Conservation (phyloP, 2,797 vertebrate species). For the Sarcophilus harrisii region DNA sequence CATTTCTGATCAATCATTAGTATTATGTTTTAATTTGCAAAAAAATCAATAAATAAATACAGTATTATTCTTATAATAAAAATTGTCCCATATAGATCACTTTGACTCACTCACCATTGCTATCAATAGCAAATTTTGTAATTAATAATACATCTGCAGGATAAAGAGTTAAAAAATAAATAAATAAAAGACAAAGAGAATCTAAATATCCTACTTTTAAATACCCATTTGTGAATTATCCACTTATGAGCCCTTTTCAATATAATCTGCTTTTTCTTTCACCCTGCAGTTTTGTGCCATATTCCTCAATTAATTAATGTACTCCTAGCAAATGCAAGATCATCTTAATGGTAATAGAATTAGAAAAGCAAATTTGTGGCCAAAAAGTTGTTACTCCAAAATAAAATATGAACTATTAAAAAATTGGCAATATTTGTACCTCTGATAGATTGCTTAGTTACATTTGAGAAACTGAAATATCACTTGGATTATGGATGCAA, state of each 20-base stretch:
- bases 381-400: not conserved
- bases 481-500: not conserved
- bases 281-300: not conserved
- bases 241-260: not conserved
- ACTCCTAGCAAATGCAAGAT: not conserved
- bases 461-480: not conserved
- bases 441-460: not conserved
- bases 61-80: not conserved
- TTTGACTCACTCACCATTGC: not conserved
- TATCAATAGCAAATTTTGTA: not conserved
- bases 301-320: not conserved
- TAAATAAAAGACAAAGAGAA: not conserved
- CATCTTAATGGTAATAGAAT: conserved; percentile 17
- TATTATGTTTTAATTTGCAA: not conserved
- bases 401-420: not conserved
- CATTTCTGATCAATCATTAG: not conserved
- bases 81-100: not conserved
- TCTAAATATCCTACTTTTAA: not conserved
- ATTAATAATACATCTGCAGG: not conserved
- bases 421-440: not conserved
- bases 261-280: not conserved
- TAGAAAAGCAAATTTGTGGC: not conserved
- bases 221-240: not conserved
- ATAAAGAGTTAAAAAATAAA: not conserved
- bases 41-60: not conserved